Conservation (phyloP, 2,113 vertebrate species). For the Lophotis ruficrista region DNA sequence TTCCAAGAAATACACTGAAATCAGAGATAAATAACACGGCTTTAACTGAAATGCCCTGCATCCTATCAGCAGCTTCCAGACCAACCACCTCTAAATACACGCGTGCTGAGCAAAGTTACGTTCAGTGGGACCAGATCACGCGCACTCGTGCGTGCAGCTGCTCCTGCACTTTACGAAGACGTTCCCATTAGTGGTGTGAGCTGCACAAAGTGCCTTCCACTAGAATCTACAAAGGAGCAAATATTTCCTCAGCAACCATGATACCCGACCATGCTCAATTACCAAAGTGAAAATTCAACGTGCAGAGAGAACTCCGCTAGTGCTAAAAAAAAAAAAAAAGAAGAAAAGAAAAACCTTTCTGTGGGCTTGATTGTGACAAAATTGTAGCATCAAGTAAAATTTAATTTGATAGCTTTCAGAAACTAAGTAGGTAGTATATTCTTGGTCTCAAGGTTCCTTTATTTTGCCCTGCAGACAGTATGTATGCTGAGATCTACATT, state of each 20-base stretch:
- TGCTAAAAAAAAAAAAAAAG: too few species aligned
- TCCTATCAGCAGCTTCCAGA: neutral
- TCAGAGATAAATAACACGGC: neutral
- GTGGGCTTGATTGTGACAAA: neutral
- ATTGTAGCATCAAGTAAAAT: neutral
- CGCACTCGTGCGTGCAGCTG: accelerated
- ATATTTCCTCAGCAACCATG: neutral
- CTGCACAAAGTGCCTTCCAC: neutral
- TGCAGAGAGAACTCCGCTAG: neutral
- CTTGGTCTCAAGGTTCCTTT: neutral
- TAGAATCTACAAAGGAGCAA: neutral
- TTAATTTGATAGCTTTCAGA: neutral
- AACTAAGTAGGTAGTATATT: neutral
- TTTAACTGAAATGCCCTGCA: neutral
- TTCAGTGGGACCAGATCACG: neutral
- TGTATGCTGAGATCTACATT: neutral
- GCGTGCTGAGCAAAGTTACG: accelerated
- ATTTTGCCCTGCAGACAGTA: slow-evolving; percentile 4
- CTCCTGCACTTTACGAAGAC: neutral
- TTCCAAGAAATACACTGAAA: neutral
- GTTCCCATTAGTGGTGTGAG: neutral
- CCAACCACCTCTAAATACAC: neutral
- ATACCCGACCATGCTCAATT: neutral
- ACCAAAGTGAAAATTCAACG: neutral
- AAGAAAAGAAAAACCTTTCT: neutral